These are phyloP conservation scores for Penaeus japonicus DNA, from an alignment of 1,140 invertebrate species.

Conservation along the genomic window DNA sequence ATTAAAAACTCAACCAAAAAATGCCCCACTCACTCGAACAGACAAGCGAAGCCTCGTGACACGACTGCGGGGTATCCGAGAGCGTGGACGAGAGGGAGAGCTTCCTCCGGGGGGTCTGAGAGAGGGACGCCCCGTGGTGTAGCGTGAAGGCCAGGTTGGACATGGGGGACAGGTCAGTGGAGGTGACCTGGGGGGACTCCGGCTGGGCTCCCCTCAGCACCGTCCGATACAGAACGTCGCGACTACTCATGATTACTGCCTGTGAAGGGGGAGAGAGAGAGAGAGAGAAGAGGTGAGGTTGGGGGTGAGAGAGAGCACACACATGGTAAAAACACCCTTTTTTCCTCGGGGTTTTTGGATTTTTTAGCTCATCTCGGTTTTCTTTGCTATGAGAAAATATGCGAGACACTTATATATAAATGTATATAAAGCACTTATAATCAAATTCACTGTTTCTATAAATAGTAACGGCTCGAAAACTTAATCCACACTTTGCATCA, in stretches of 20 bases:
- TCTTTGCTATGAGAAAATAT: too few species aligned
- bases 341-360: too few species aligned
- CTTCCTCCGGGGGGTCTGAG: conserved; percentile 22
- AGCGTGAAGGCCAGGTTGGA: conserved; percentile 31
- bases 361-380: too few species aligned
- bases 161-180: conserved; percentile 40
- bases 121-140: conserved; percentile 15
- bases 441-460: too few species aligned
- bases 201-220: conserved; percentile 1
- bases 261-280: not conserved
- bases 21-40: conserved; percentile 8
- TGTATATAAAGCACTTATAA: too few species aligned
- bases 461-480: too few species aligned
- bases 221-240: conserved; percentile 27
- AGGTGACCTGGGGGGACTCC: conserved; percentile 12
- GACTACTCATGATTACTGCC: not conserved
- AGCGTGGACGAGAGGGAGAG: conserved; percentile 34
- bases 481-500: too few species aligned
- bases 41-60: conserved; percentile 1
- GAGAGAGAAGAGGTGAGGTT: too few species aligned
- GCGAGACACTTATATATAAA: too few species aligned
- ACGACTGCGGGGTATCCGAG: conserved; percentile 37
- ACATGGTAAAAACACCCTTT: too few species aligned
- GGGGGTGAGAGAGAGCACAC: too few species aligned
- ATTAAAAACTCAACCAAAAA: not conserved